These are phyloP conservation scores for Bursaphelenchus mucronatus DNA, from an alignment of 1,140 invertebrate species.

Conservation along the genomic window DNA sequence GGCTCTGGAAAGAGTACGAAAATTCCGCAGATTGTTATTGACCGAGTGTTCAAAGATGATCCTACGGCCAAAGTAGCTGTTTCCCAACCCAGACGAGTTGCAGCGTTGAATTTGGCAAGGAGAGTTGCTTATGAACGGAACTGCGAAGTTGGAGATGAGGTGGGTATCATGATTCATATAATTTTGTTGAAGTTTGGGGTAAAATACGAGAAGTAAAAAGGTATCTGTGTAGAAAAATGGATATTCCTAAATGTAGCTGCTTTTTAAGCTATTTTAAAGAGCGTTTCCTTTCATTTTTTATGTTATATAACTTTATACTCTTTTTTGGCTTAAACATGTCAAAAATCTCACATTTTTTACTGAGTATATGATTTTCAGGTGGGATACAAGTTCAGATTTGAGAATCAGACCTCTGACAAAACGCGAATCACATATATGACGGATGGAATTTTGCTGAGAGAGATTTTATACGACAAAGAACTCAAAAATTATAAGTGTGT, in stretches of 20 bases:
- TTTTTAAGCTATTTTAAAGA: too few relatives aligned
- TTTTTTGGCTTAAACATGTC: too few relatives aligned
- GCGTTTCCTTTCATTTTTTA: too few relatives aligned
- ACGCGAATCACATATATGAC: slow-evolving; percentile 83
- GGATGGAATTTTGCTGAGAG: slow-evolving; percentile 87
- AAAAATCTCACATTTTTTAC: slow-evolving; percentile 1
- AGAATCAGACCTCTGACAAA: slow-evolving; percentile 72
- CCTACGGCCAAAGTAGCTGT: slow-evolving; percentile 69
- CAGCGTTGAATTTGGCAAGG: slow-evolving; percentile 80
- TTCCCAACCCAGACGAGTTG: slow-evolving; percentile 82
- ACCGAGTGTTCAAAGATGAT: too few relatives aligned
- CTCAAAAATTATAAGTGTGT: slow-evolving; percentile 72
- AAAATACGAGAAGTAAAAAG: too few relatives aligned
- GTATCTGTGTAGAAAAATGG: too few relatives aligned
- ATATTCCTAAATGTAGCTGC: too few relatives aligned
- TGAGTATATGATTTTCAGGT: slow-evolving; percentile 62
- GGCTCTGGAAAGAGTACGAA: slow-evolving; percentile 23
- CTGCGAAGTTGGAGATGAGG: slow-evolving; percentile 69
- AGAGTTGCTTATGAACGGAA: slow-evolving; percentile 77
- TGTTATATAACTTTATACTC: too few relatives aligned
- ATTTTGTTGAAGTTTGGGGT: not conserved
- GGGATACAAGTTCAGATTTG: slow-evolving; percentile 87
- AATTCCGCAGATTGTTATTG: slow-evolving; percentile 13
- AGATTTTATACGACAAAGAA: slow-evolving; percentile 71
- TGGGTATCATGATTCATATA: slow-evolving; percentile 40